Evolutionary conservation across 2,797 vertebrate genomes (phyloP).

Genomic region (Sphenopsis melanotis): DNA sequence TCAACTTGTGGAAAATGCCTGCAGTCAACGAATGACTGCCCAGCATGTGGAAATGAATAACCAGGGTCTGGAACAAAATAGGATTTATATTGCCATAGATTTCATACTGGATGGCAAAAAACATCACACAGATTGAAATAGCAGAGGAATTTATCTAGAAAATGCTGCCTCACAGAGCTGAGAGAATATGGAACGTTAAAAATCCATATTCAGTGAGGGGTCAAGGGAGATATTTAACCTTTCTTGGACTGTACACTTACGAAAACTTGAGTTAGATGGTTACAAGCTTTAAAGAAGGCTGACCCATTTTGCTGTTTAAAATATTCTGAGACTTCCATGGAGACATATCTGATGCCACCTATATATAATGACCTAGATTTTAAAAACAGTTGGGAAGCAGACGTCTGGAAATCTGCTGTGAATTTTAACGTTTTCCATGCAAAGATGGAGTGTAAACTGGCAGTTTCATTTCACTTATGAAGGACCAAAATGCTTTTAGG

Average conservation of each 20-base stretch:
- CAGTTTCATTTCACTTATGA: background rate
- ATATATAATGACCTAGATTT: slow-evolving; percentile 56
- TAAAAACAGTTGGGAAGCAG: slow-evolving; percentile 36
- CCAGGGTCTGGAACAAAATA: background rate
- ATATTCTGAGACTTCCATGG: background rate
- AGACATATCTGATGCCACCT: slow-evolving; percentile 16
- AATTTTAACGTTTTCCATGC: slow-evolving; percentile 9
- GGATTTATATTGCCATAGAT: background rate
- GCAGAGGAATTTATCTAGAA: background rate
- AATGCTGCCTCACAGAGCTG: background rate
- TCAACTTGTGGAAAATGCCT: background rate
- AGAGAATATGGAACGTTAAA: background rate
- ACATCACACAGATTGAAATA: background rate
- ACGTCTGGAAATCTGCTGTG: slow-evolving; percentile 32
- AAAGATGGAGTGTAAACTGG: background rate
- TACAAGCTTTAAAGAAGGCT: background rate
- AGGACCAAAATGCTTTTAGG: background rate
- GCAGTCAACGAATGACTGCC: background rate
- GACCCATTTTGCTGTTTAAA: slow-evolving; percentile 13
- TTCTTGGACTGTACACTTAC: background rate
- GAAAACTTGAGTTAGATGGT: background rate
- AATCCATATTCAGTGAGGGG: background rate
- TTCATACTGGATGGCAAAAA: background rate
- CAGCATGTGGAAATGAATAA: background rate
- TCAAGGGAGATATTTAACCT: slow-evolving; percentile 10